phyloP scores from a whole-genome alignment of 2,797 vertebrate species.

The Luscinia megarhynchos region DNA sequence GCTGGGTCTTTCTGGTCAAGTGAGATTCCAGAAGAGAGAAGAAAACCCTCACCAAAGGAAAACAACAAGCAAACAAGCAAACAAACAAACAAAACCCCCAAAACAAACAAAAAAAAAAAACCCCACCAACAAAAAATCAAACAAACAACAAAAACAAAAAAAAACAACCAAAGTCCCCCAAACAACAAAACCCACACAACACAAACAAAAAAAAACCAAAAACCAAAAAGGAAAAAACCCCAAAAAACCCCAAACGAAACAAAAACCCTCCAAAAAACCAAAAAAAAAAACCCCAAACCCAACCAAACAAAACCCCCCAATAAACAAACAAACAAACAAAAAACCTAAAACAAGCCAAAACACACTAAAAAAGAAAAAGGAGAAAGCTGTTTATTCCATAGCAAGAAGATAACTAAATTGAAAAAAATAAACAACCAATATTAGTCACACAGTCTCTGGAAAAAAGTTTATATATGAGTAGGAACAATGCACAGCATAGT shows the following conservation, averaged over 20 bases:
- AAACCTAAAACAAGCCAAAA: not conserved
- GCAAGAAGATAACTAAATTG: not conserved
- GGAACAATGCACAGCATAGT: not conserved
- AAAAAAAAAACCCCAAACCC: too few relatives aligned
- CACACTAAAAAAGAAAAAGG: too few relatives aligned
- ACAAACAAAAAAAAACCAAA: too few relatives aligned
- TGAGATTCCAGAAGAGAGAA: not conserved
- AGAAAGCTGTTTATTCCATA: not conserved
- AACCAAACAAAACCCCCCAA: too few relatives aligned
- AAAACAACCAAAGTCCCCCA: not conserved
- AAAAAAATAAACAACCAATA: not conserved
- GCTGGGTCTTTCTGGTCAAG: not conserved
- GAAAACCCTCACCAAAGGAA: too few relatives aligned
- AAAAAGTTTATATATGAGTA: not conserved
- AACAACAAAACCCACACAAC: not conserved
- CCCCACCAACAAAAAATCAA: too few relatives aligned
- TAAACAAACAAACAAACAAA: not conserved
- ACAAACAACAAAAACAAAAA: not conserved
- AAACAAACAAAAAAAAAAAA: too few relatives aligned
- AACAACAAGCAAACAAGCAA: too few relatives aligned
- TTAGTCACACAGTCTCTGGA: not conserved
- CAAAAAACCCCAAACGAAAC: not conserved
- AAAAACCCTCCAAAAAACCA: too few relatives aligned
- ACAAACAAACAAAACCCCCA: too few relatives aligned
- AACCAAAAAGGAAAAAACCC: too few relatives aligned